These are phyloP conservation scores for Nomada hirtipes DNA, from an alignment of 2,888 invertebrate genomes.

Conservation along the genomic window DNA sequence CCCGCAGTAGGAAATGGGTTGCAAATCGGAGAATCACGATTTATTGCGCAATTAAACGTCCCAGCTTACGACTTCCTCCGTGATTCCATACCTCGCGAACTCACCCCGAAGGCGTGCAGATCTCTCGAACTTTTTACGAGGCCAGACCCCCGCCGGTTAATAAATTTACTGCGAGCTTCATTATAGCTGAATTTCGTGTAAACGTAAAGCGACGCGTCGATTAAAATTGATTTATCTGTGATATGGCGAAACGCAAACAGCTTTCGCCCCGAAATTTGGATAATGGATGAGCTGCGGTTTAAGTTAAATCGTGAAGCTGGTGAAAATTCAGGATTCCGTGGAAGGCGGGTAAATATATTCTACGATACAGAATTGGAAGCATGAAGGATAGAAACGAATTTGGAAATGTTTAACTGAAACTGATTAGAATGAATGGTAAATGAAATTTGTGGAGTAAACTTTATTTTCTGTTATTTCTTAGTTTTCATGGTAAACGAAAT, in stretches of 20 bases:
- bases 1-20: constrained; percentile 84
- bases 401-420: too few species aligned
- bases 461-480: too few species aligned
- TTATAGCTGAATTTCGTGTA: constrained; percentile 52
- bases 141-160: constrained; percentile 54
- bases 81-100: constrained; percentile 55
- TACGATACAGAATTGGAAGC: too few species aligned
- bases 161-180: constrained; percentile 54
- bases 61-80: constrained; percentile 78
- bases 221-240: constrained; percentile 58
- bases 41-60: constrained; percentile 83
- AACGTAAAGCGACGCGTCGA: constrained; percentile 42
- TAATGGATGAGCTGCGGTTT: neutral
- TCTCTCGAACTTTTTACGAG: constrained; percentile 47
- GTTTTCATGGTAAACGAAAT: too few species aligned
- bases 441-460: too few species aligned
- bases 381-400: too few species aligned
- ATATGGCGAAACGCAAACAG: neutral
- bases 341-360: too few species aligned
- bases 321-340: neutral
- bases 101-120: constrained; percentile 48
- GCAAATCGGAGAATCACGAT: constrained; percentile 83
- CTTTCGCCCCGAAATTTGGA: constrained; percentile 1
- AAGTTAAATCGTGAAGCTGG: neutral
- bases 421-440: too few species aligned